Evolutionary conservation across 2,888 invertebrate species (phyloP).

Genomic region (Pristionchus arcanus): DNA sequence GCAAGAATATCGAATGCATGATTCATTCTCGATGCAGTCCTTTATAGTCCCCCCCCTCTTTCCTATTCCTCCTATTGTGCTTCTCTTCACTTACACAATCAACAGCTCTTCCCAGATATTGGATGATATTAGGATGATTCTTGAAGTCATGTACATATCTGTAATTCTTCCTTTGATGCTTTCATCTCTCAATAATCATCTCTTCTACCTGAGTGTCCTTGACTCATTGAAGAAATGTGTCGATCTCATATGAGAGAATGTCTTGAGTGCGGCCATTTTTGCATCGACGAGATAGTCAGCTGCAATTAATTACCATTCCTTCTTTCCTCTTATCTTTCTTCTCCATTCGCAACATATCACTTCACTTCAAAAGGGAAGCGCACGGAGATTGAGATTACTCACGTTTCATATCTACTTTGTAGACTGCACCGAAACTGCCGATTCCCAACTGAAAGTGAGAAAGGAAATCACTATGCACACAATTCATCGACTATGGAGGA

Average conservation of each 20-base stretch:
- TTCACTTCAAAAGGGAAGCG: not conserved
- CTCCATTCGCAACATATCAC: not conserved
- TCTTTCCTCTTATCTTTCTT: not conserved
- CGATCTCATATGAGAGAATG: constrained; percentile 13
- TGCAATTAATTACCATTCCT: not conserved
- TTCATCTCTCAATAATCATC: not conserved
- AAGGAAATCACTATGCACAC: not conserved
- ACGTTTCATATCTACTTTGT: constrained; percentile 42
- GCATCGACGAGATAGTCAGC: constrained; percentile 9
- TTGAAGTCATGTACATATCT: constrained; percentile 46
- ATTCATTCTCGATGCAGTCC: not conserved
- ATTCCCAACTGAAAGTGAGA: constrained; percentile 25
- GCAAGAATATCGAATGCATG: not conserved
- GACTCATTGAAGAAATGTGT: constrained; percentile 50
- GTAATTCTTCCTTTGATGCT: not conserved
- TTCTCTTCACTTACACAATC: constrained; percentile 15
- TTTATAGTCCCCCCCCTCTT: not conserved
- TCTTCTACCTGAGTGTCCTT: constrained; percentile 24
- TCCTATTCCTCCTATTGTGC: not conserved
- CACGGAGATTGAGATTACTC: not conserved
- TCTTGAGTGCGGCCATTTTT: constrained; percentile 33
- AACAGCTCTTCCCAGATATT: constrained; percentile 43
- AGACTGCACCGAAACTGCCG: constrained; percentile 42
- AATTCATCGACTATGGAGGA: not conserved
- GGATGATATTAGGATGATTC: constrained; percentile 35